Conservation (phyloP, 2,888 invertebrate species). For the Archips crataeganus region DNA sequence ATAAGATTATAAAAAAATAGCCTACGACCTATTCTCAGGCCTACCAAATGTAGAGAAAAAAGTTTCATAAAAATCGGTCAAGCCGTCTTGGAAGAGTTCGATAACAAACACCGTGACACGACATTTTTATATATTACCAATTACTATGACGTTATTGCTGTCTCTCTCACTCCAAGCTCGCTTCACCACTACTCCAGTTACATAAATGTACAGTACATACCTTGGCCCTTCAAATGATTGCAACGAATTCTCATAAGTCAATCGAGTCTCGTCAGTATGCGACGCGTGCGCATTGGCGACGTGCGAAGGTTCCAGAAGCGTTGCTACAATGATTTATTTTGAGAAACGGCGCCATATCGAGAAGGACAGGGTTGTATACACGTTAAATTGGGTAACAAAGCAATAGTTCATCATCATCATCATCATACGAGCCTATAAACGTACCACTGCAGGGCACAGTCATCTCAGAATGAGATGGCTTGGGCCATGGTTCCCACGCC, state of each 20-base stretch:
- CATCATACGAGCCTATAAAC: no score
- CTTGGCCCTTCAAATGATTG: conserved; percentile 5
- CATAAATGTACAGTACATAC: not conserved
- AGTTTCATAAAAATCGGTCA: no score
- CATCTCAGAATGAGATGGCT: no score
- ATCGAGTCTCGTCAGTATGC: conserved; percentile 15
- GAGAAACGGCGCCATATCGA: conserved; percentile 27
- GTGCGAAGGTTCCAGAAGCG: conserved; percentile 11
- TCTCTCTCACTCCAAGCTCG: not conserved
- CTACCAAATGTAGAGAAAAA: no score
- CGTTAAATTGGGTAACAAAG: not conserved
- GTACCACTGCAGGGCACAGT: no score
- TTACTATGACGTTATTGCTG: no score
- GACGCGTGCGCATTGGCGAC: not conserved
- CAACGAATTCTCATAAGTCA: conserved; percentile 12
- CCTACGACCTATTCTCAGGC: no score
- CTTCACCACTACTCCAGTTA: not conserved
- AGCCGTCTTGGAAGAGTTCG: no score
- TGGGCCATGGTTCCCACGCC: no score
- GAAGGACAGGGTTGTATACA: not conserved
- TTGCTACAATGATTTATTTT: conserved; percentile 23
- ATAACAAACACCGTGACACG: no score
- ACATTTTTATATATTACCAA: no score
- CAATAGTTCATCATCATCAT: not conserved
- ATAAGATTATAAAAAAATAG: no score